Conservation (phyloP, 1,140 invertebrate species). For the Cydia splendana region DNA sequence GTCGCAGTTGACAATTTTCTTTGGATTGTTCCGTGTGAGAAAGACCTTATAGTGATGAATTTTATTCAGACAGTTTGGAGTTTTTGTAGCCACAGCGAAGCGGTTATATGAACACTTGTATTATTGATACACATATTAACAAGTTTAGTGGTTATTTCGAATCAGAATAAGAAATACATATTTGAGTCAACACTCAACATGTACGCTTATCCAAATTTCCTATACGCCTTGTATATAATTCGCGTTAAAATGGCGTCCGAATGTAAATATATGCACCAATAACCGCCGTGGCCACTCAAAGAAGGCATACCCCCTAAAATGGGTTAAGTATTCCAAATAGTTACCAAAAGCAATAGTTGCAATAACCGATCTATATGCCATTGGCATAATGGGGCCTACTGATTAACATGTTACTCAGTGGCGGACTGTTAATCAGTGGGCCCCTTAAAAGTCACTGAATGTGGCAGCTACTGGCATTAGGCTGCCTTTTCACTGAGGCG, state of each 20-base stretch:
- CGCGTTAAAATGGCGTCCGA: background rate
- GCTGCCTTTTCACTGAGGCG: background rate
- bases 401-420: too few relatives aligned
- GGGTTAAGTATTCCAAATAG: background rate
- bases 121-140: constrained; percentile 5
- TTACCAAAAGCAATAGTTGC: background rate
- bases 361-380: background rate
- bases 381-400: too few relatives aligned
- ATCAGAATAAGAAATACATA: background rate
- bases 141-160: background rate
- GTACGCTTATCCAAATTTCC: too few relatives aligned
- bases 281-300: background rate
- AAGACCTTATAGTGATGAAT: too few relatives aligned
- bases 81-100: background rate
- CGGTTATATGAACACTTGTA: background rate
- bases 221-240: too few relatives aligned
- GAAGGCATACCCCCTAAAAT: background rate
- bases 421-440: too few relatives aligned
- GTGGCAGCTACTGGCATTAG: background rate
- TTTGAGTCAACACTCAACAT: background rate
- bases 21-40: too few relatives aligned
- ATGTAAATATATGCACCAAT: background rate
- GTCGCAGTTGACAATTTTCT: too few relatives aligned
- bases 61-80: too few relatives aligned
- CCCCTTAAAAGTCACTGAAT: background rate